Base-by-base conservation (phyloP, 2,113 vertebrate genomes). In the Oostethus manadensis region DNA sequence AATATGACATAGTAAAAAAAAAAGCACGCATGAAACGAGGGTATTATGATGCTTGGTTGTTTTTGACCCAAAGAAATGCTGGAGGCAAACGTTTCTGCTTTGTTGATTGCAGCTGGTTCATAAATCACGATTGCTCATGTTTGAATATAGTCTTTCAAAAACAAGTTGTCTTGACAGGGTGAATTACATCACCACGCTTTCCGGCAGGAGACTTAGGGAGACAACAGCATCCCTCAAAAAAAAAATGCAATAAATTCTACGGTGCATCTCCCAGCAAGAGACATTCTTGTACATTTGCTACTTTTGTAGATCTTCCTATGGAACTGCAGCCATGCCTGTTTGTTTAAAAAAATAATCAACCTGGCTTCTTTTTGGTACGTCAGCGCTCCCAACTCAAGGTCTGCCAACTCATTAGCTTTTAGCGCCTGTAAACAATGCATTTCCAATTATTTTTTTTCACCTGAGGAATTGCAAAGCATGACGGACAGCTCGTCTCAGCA, bases 371-470 rank as follows among this genome's bases (percentile, higher is more conserved):
- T 21, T 10, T 10, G 9, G 8, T 47, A 57, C 54, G 56, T 62
- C 78, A 72, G 46, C 68, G 64, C 76, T 51, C 49, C 77, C 74
- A 60, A 80, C 79, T 78, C 68, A 63, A 77, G 71, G 78, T 77
- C 76, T 79, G 74, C 74, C 76, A 78, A 70, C 74, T 79, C 76
- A 80, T 84, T 73, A 74, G 58, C 40, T 70, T 64, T 71, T 71
- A 58, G 66, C 78, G 62, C 73, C 50, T 3, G 54, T 58, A 55
- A 18, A 16, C 15, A 44, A 15, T 51, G 26, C 11, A 18, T 54
- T 66, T 70, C 46, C 58, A 17, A 21, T 73, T 50, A 64, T 20
- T 46, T 60, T 58, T 53, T 56, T 40, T 15, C 16, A 21, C 26
- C 17, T 5, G 26, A 56, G 33, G 60, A 44, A 16, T 33, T 33